Evolutionary conservation across 2,113 vertebrate genomes (phyloP).

Genomic region (Tapirus terrestris): DNA sequence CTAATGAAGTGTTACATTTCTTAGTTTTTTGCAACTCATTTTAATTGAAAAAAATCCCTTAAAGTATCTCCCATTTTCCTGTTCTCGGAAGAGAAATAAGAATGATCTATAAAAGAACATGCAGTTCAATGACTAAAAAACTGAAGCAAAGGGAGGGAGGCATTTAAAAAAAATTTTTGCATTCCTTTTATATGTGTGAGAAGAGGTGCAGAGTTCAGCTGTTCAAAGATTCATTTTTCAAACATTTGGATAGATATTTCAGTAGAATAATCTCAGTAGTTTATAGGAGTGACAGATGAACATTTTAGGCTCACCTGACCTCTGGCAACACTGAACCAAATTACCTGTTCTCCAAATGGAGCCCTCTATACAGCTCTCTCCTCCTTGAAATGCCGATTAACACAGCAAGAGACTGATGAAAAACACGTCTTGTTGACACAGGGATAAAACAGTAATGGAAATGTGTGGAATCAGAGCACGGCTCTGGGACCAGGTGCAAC

Average conservation of each 20-base stretch:
- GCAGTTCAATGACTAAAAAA: conserved; percentile 37
- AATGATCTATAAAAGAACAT: conserved; percentile 61
- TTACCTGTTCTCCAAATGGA: conserved; percentile 22
- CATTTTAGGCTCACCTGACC: conserved; percentile 58
- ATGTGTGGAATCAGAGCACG: background rate
- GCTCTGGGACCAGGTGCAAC: background rate
- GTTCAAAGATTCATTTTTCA: conserved; percentile 41
- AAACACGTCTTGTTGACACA: conserved; percentile 16
- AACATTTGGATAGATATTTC: background rate
- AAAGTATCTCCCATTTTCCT: conserved; percentile 65
- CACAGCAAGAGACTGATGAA: conserved; percentile 68
- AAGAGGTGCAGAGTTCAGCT: conserved; percentile 16
- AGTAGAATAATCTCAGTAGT: conserved; percentile 27
- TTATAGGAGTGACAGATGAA: conserved; percentile 45
- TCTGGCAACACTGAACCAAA: conserved; percentile 8
- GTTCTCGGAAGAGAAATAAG: conserved; percentile 72
- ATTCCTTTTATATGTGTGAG: background rate
- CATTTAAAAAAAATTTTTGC: background rate
- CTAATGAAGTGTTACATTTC: conserved; percentile 79
- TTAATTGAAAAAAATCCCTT: conserved; percentile 77
- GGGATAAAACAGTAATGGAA: conserved; percentile 17
- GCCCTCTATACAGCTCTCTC: conserved; percentile 8
- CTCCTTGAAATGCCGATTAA: conserved; percentile 55
- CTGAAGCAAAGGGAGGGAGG: background rate
- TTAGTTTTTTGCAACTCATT: conserved; percentile 79